These are phyloP conservation scores for Microdon myrmicae DNA, from an alignment of 2,888 invertebrate species.

Conservation along the genomic window DNA sequence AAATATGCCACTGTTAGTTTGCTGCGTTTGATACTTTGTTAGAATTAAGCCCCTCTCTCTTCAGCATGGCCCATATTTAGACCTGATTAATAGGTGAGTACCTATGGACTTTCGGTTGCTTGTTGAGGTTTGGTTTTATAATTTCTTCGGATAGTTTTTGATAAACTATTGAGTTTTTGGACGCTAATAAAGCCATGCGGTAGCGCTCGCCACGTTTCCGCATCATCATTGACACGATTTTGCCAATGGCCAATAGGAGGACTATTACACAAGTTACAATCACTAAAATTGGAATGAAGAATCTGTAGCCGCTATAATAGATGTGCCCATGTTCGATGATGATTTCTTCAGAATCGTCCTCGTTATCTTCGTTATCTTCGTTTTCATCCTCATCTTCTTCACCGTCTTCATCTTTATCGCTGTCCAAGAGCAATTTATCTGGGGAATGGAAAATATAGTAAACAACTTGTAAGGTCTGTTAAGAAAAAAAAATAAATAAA, in stretches of 20 bases:
- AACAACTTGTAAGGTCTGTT: background rate
- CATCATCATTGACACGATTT: slow-evolving; percentile 69
- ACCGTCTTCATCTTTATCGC: slow-evolving; percentile 57
- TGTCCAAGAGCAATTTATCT: slow-evolving; percentile 59
- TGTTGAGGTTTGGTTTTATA: slow-evolving; percentile 70
- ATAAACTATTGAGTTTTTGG: slow-evolving; percentile 73
- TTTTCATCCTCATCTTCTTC: slow-evolving; percentile 56
- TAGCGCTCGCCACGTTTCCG: slow-evolving; percentile 68
- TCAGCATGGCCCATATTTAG: slow-evolving; percentile 56
- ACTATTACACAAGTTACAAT: slow-evolving; percentile 71
- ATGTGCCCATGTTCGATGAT: slow-evolving; percentile 65
- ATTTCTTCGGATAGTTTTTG: slow-evolving; percentile 83
- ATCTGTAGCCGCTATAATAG: slow-evolving; percentile 68
- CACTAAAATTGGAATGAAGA: slow-evolving; percentile 70
- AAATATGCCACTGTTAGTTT: slow-evolving; percentile 21
- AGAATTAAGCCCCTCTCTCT: slow-evolving; percentile 14
- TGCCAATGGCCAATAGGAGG: slow-evolving; percentile 69
- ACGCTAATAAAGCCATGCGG: slow-evolving; percentile 65
- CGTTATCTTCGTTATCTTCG: slow-evolving; percentile 56
- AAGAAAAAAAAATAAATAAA: background rate
- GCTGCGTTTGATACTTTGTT: slow-evolving; percentile 37
- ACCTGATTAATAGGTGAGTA: slow-evolving; percentile 71
- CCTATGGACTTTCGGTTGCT: slow-evolving; percentile 76
- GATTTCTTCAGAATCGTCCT: slow-evolving; percentile 59
- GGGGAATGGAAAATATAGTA: slow-evolving; percentile 12